Evolutionary conservation across 2,888 invertebrate genomes (phyloP), one percentile per base, ranked within the genome.

Genomic region (Temnothorax rugatulus): DNA sequence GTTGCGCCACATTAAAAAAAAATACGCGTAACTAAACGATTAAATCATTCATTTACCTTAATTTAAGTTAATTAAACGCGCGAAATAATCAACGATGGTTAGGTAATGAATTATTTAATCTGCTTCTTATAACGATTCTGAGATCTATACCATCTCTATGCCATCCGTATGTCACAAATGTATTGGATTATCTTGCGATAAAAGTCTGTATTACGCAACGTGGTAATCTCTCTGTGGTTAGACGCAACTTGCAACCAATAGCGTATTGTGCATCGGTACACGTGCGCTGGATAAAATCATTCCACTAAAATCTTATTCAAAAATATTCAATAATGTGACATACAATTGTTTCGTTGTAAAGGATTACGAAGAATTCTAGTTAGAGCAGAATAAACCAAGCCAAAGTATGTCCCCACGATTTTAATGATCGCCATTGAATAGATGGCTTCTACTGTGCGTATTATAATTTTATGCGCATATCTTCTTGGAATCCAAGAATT

Each of bases 401-500:
- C 18, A 50, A 64, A 74, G 44, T 11, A 66, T 25, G 66, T 76
- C 38, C 2, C 13, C 66, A n/a, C 8, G 29, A 18, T 59, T 69
- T 79, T 71, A 79, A 71, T 59, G 8, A 57, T 79, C 5, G 68
- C 29, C 41, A 25, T 18, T 41, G 4, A 54, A 66, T 66, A 41
- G 5, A 38, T 18, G 50, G 34, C 38, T 54, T 69, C 34, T 21
- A 41, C 18, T 11, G 15, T 34, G 57, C 15, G 7, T 71, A 47
- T 63, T 59, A 50, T 57, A 71, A 71, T 79, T 59, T 64, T 38
- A 64, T 50, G 63, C 9, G 64, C 50, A 38, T 57, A 5, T 76
- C 44, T 13, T 77, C 68, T 54, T 47, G 73, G 21, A 59, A 38
- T 81, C n/a, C 73, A 29, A 73, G 47, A 38, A 71, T 47, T 34